Evolutionary conservation across 2,113 vertebrate species (phyloP), one percentile per base, ranked within the genome.

Genomic region (Scytalopus superciliaris): DNA sequence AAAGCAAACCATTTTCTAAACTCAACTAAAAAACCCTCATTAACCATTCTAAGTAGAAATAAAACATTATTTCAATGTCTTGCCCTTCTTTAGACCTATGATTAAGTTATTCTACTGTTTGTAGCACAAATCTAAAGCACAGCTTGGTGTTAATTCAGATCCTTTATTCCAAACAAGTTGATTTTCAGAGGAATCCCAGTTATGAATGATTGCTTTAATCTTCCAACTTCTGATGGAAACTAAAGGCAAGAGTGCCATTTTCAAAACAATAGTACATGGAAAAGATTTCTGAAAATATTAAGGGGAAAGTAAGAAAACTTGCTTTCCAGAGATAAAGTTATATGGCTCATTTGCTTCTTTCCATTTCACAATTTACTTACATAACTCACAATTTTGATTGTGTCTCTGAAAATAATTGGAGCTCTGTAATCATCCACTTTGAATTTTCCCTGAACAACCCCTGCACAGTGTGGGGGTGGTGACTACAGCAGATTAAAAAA

Each of bases 401-500:
- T 70, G 27, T 66, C 74, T 73, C 59, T 78, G 64, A 76, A 55
- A 95, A 74, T 73, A 89, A 94, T 77, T 80, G 64, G 47, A 66
- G 39, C 72, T 90, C 39, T 88, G 60, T 40, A 87, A 93, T 84
- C 64, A 92, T 63, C 40, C 42, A 37, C 35, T 91, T 68, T n/a
- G 73, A 92, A 67, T 94, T 78, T 39, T 50, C 68, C 86, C 42
- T 0, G 0, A 66, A 90, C 63, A 94, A 93, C 68, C 94, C 40
- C 94, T 78, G 89, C 93, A 84, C 73, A 92, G 68, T 14, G 84
- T 28, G 80, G 73, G 84, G 60, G 76, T 39, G 47, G 73, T 63
- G 47, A 90, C 86, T 87, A 56, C 47, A 92, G 68, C 52, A 95
- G 64, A 90, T 87, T 81, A 86, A 84, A 76, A 84, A 93, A 31